Evolutionary conservation across 2,888 invertebrate genomes (phyloP).

Genomic region (Xestia c-nigrum): DNA sequence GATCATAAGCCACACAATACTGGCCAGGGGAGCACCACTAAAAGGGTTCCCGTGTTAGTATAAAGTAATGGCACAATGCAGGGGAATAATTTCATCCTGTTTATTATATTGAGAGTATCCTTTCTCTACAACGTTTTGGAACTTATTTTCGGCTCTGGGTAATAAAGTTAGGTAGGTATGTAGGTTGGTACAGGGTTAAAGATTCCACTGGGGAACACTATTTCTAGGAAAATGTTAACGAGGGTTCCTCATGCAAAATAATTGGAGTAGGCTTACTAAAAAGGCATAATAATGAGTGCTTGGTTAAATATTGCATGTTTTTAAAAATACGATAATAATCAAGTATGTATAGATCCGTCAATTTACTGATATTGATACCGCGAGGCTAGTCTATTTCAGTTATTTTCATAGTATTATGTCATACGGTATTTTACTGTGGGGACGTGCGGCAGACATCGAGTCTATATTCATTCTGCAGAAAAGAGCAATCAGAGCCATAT

Average conservation of each 20-base stretch:
- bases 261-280: background rate
- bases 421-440: too few species aligned
- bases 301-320: background rate
- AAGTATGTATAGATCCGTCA: too few species aligned
- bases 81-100: slow-evolving; percentile 47
- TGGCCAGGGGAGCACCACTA: slow-evolving; percentile 51
- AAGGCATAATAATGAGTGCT: background rate
- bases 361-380: too few species aligned
- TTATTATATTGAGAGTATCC: slow-evolving; percentile 43
- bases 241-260: background rate
- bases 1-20: slow-evolving; percentile 47
- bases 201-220: slow-evolving; percentile 11
- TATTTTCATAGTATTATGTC: too few species aligned
- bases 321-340: background rate
- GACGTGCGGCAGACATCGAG: too few species aligned
- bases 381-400: too few species aligned
- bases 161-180: background rate
- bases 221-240: slow-evolving; percentile 12
- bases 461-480: too few species aligned
- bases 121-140: slow-evolving; percentile 13
- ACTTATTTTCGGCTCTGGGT: slow-evolving; percentile 31
- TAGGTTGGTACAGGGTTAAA: background rate
- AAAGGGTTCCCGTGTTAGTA: slow-evolving; percentile 64
- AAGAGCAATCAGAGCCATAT: too few species aligned
- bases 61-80: slow-evolving; percentile 51